Evolutionary conservation across 2,888 invertebrate genomes (phyloP), one percentile per base, ranked within the genome.

Genomic region (Petrophora chlorosata): DNA sequence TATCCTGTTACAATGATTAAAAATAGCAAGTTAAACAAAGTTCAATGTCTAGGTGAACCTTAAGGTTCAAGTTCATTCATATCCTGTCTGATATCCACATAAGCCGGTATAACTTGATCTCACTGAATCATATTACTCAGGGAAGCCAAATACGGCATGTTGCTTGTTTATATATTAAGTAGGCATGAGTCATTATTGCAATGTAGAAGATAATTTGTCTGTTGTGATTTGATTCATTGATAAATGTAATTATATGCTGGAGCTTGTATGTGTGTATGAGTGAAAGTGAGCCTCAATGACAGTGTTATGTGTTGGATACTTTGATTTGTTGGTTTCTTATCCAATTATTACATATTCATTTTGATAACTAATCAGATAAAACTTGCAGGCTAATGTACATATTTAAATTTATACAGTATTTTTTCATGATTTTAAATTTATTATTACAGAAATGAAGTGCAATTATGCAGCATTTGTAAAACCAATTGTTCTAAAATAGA

Each of bases 171-270:
- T 36, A 36, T 23, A 23, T 35, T 19, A 28, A 26, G 23, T n/a
- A n/a, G 30, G 28, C 10, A 15, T 48, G 48, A 48, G n/a, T 48
- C 35, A 47, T 30, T 47, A 13, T 40, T 40, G 40, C 25, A 29
- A 41, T 34, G 23, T 12, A 16, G 4, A 14, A 14, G 7, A 14
- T 33, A 33, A 38, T 23, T 38, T 17, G 33, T 17, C 29, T 22
- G 29, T 26, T 3, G 12, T 14, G 10, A 35, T 40, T 40, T 33
- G 10, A 39, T 47, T 35, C 22, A 34, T 46, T 39, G 46, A 39
- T 29, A 28, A 38, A 28, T 1, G 8, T n/a, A 30, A 25, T 36
- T n/a, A n/a, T n/a, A n/a, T n/a, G n/a, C 12, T 44, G 2, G 16
- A 14, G 7, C 14, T 12, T 5, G 5, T 3, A 5, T 9, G 26